Conservation (phyloP, 1,140 invertebrate genomes). For the Nasonia giraulti region DNA sequence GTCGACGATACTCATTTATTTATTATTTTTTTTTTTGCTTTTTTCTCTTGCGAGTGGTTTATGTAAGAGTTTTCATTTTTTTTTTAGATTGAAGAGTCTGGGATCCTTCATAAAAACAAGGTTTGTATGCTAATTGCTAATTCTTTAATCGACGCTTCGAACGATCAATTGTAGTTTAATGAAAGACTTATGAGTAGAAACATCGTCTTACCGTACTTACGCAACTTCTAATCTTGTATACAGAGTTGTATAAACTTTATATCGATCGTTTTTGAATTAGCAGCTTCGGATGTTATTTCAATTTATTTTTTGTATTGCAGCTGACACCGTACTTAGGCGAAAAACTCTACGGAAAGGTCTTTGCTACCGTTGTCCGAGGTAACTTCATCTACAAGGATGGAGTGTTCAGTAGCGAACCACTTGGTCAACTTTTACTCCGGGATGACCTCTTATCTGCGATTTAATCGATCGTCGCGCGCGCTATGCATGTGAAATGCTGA, state of each 20-base stretch:
- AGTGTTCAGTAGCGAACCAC: slow-evolving; percentile 64
- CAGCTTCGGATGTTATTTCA: slow-evolving; percentile 4
- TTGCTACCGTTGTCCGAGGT: slow-evolving; percentile 77
- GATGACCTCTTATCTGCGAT: slow-evolving; percentile 39
- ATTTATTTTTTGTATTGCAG: slow-evolving; percentile 62
- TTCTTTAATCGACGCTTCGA: background rate
- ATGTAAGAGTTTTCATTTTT: slow-evolving; percentile 1
- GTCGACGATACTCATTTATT: background rate
- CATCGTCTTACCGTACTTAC: background rate
- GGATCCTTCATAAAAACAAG: slow-evolving; percentile 78
- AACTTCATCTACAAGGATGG: slow-evolving; percentile 74
- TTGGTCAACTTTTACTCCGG: slow-evolving; percentile 69
- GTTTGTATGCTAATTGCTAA: slow-evolving; percentile 59
- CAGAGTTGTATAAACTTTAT: no score
- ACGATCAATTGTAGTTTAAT: no score
- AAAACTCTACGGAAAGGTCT: slow-evolving; percentile 76
- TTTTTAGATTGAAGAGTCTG: slow-evolving; percentile 64
- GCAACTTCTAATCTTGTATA: background rate
- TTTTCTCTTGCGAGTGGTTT: background rate
- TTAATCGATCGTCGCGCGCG: background rate
- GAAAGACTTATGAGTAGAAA: no score
- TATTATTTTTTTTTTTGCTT: background rate
- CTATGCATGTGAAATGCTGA: no score
- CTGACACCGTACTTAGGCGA: slow-evolving; percentile 77
- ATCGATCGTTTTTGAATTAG: no score